These are phyloP conservation scores for Denticeps clupeoides DNA, from an alignment of 2,797 vertebrate species.

Conservation along the genomic window DNA sequence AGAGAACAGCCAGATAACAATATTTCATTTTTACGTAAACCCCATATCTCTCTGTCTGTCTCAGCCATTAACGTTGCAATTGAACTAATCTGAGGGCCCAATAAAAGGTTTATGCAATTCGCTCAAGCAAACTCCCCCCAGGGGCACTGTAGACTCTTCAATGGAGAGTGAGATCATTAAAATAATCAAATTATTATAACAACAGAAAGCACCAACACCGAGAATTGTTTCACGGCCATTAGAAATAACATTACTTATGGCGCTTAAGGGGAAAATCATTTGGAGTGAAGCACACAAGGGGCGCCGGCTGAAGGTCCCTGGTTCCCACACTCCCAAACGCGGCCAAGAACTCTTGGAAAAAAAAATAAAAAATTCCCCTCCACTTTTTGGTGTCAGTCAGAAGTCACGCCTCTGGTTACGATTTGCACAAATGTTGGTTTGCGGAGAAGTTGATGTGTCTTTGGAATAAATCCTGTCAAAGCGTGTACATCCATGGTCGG, in stretches of 20 bases:
- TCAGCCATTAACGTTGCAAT: conserved; percentile 28
- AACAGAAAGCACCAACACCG: conserved; percentile 52
- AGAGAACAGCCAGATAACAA: background rate
- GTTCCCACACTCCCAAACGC: too few species aligned
- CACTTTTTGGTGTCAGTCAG: too few species aligned
- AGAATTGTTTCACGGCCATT: conserved; percentile 56
- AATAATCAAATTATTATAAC: conserved; percentile 73
- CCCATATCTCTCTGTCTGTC: background rate
- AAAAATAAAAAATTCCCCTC: too few species aligned
- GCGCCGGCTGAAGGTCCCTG: background rate
- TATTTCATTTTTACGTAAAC: background rate
- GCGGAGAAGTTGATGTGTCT: too few species aligned
- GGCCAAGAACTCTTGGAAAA: too few species aligned
- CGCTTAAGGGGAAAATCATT: conserved; percentile 21
- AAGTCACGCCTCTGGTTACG: too few species aligned
- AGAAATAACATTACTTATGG: conserved; percentile 42
- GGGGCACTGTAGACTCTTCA: conserved; percentile 44
- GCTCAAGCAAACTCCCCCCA: conserved; percentile 42
- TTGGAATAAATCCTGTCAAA: too few species aligned
- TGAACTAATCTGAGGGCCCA: conserved; percentile 45
- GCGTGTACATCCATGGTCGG: too few species aligned
- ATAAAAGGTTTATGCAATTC: conserved; percentile 53
- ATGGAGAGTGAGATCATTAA: conserved; percentile 66
- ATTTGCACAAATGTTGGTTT: too few species aligned
- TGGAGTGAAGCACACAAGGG: conserved; percentile 1